A percentile compares a stretch with the other conserved stretches of the same genome.
Evolutionary conservation across 2,113 vertebrate genomes (phyloP).

Genomic region (Actenoides hombroni): DNA sequence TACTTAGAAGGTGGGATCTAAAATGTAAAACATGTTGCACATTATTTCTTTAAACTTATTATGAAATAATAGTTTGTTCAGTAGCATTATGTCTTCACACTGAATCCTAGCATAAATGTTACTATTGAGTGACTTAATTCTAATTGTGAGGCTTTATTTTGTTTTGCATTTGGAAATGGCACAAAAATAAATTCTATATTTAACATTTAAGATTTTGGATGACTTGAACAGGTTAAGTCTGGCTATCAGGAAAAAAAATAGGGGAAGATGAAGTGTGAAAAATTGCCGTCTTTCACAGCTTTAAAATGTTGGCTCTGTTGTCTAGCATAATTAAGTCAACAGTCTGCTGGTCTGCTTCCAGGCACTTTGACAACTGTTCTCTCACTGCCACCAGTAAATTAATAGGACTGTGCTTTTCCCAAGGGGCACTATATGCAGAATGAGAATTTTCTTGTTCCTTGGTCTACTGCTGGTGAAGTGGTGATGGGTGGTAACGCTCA

Average conservation of each 20-base stretch:
- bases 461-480: background rate
- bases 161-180: background rate
- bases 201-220: constrained; percentile 12
- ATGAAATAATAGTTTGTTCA: background rate
- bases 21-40: background rate
- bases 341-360: constrained; percentile 68
- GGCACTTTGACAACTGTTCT: constrained; percentile 61
- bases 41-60: background rate
- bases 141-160: background rate
- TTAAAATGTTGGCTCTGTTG: constrained; percentile 67
- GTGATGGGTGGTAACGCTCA: background rate
- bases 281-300: constrained; percentile 68
- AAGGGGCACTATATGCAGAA: constrained; percentile 23
- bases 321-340: constrained; percentile 70
- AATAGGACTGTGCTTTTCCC: constrained; percentile 36
- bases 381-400: constrained; percentile 54
- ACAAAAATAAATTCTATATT: background rate
- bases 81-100: background rate
- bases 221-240: constrained; percentile 41
- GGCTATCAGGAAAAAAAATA: background rate
- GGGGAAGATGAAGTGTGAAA: constrained; percentile 48
- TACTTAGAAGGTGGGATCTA: background rate
- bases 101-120: background rate
- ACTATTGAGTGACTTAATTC: background rate
- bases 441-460: constrained; percentile 20